A percentile compares a stretch with the other conserved stretches of the same genome.
Evolutionary conservation across 53 echinoderm and acorn worm species (phyloP).

Genomic region (Holothuria leucospilota): DNA sequence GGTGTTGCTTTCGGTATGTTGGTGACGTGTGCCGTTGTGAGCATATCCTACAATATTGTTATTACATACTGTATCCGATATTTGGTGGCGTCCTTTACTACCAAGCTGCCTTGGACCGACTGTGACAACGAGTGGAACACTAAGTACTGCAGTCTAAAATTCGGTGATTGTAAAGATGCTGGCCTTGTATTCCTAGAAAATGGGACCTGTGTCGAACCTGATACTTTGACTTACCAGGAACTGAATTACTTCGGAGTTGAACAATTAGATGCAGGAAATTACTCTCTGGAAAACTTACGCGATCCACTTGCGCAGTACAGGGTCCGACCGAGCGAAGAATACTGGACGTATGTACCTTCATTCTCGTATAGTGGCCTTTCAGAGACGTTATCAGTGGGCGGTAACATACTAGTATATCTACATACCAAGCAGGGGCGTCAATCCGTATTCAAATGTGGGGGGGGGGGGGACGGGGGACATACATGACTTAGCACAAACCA

Average conservation of each 20-base stretch:
- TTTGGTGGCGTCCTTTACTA: conserved; percentile 81
- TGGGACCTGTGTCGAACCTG: conserved; percentile 40
- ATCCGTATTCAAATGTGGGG: too few species aligned
- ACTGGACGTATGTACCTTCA: too few species aligned
- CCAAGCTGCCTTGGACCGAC: conserved; percentile 68
- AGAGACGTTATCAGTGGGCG: too few species aligned
- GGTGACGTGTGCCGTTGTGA: conserved; percentile 66
- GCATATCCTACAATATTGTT: conserved; percentile 78
- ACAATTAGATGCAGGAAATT: neutral
- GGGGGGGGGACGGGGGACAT: too few species aligned
- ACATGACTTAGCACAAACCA: too few species aligned
- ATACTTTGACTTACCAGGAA: conserved; percentile 6
- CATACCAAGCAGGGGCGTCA: too few species aligned
- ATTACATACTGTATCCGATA: conserved; percentile 85
- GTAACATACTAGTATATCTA: too few species aligned
- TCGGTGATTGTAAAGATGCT: conserved; percentile 40
- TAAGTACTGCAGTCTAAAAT: conserved; percentile 39
- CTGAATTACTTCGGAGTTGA: conserved; percentile 69
- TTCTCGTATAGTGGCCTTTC: too few species aligned
- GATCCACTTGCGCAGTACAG: conserved; percentile 67
- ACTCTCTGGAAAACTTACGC: conserved; percentile 44
- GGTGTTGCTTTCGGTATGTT: conserved; percentile 90
- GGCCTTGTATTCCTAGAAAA: conserved; percentile 53
- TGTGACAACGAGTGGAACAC: conserved; percentile 73
- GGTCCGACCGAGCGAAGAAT: conserved; percentile 85